Percentiles rank a stretch among this genome's conserved stretches.
These are phyloP conservation scores for Cacoxenus indagator DNA, from an alignment of 2,888 invertebrate genomes.

Conservation along the genomic window DNA sequence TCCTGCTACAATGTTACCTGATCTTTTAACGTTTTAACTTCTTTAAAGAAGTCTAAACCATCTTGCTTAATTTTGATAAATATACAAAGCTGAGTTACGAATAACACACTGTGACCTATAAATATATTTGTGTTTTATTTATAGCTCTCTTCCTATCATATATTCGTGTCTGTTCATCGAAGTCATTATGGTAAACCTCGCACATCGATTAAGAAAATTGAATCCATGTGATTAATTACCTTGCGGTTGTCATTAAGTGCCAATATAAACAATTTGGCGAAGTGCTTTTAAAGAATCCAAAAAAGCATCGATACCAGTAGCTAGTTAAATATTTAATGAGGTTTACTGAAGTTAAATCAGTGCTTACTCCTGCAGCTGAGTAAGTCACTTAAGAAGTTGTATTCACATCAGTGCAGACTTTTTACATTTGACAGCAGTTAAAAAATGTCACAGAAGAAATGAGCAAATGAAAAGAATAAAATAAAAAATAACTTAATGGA, in stretches of 20 bases:
- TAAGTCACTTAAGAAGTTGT: constrained; percentile 26
- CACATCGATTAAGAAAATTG: constrained; percentile 1
- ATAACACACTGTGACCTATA: too few relatives aligned
- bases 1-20: too few relatives aligned
- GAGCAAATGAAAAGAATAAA: constrained; percentile 7
- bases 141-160: too few relatives aligned
- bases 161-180: too few relatives aligned
- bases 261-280: not conserved
- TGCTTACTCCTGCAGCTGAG: not conserved
- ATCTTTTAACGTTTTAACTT: too few relatives aligned
- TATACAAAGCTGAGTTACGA: too few relatives aligned
- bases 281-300: constrained; percentile 19
- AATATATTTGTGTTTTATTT: too few relatives aligned
- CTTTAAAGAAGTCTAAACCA: too few relatives aligned
- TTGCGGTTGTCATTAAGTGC: not conserved
- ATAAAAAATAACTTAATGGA: constrained; percentile 45
- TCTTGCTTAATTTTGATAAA: too few relatives aligned
- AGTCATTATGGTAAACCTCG: too few relatives aligned
- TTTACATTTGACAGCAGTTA: constrained; percentile 18
- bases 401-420: constrained; percentile 37
- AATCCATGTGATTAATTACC: constrained; percentile 9
- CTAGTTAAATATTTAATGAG: constrained; percentile 43
- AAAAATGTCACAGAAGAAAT: constrained; percentile 6
- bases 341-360: constrained; percentile 20
- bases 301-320: constrained; percentile 28